Percentiles rank a stretch among this genome's conserved stretches.
These are phyloP conservation scores for Stenopsyche tienmushanensis DNA, from an alignment of 1,140 invertebrate genomes.

Conservation along the genomic window DNA sequence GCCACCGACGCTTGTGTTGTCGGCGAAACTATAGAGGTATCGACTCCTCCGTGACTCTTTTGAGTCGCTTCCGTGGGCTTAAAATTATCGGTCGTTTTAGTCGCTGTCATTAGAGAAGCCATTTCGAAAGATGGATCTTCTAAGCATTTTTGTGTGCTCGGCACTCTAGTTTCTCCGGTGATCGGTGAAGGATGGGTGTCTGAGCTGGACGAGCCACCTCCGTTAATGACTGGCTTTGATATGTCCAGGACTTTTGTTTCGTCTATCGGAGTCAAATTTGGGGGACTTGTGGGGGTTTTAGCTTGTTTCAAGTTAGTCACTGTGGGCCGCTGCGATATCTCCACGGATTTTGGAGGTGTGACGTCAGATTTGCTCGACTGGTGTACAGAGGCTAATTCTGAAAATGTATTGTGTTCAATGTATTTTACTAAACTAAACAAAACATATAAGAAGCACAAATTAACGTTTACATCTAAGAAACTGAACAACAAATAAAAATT, in stretches of 20 bases:
- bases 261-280: slow-evolving; percentile 54
- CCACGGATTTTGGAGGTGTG: slow-evolving; percentile 32
- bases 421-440: slow-evolving; percentile 24
- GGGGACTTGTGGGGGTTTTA: slow-evolving; percentile 55
- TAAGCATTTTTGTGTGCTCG: slow-evolving; percentile 31
- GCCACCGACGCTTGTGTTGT: slow-evolving; percentile 53
- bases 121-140: slow-evolving; percentile 50
- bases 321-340: slow-evolving; percentile 33
- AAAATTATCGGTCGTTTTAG: slow-evolving; percentile 40
- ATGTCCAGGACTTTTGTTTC: slow-evolving; percentile 54
- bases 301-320: slow-evolving; percentile 35
- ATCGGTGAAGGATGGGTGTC: slow-evolving; percentile 50
- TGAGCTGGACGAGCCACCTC: slow-evolving; percentile 36
- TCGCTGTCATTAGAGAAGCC: slow-evolving; percentile 47
- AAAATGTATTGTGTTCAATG: slow-evolving; percentile 45
- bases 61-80: slow-evolving; percentile 55
- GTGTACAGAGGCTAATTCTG: slow-evolving; percentile 57
- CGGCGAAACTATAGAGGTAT: slow-evolving; percentile 53
- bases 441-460: slow-evolving; percentile 17
- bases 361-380: slow-evolving; percentile 44
- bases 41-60: slow-evolving; percentile 51
- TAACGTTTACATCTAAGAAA: too few species aligned
- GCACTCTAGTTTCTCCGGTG: slow-evolving; percentile 43
- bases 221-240: slow-evolving; percentile 51
- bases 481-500: neutral